Evolutionary conservation across 2,113 vertebrate genomes (phyloP).

Genomic region (Charadrius vociferus): DNA sequence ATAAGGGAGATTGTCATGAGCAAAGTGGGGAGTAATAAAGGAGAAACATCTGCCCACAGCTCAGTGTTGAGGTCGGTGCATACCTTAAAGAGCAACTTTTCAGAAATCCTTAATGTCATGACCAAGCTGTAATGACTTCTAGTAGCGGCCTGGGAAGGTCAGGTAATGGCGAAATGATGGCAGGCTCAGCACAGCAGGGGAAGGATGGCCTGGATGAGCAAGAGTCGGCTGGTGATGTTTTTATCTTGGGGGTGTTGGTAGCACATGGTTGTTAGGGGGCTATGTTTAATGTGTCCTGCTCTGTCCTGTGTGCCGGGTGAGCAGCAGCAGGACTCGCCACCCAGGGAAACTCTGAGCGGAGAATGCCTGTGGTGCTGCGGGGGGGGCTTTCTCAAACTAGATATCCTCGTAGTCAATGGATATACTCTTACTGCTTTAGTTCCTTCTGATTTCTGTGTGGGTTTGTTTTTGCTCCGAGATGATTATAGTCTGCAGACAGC

Average conservation of each 20-base stretch:
- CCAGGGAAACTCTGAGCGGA: background rate
- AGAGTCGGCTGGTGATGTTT: background rate
- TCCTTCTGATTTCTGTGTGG: background rate
- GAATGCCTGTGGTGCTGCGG: background rate
- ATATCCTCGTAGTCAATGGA: background rate
- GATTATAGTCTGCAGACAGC: background rate
- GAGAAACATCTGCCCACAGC: background rate
- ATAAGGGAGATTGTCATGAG: background rate
- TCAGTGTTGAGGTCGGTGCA: background rate
- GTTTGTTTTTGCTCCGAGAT: background rate
- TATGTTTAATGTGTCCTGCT: background rate
- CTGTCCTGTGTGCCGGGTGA: background rate
- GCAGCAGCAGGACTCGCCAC: background rate
- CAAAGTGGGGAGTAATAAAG: background rate
- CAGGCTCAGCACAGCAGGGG: background rate
- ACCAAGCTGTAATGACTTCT: background rate
- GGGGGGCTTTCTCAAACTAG: background rate
- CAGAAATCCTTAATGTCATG: background rate
- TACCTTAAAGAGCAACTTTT: background rate
- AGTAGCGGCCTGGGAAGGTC: background rate
- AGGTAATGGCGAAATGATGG: background rate
- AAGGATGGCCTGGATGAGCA: background rate
- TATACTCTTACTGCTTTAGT: background rate
- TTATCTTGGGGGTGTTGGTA: background rate
- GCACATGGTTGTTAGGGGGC: background rate